These are phyloP conservation scores for Cepaea nemoralis DNA, from an alignment of 1,140 invertebrate genomes.

Conservation along the genomic window DNA sequence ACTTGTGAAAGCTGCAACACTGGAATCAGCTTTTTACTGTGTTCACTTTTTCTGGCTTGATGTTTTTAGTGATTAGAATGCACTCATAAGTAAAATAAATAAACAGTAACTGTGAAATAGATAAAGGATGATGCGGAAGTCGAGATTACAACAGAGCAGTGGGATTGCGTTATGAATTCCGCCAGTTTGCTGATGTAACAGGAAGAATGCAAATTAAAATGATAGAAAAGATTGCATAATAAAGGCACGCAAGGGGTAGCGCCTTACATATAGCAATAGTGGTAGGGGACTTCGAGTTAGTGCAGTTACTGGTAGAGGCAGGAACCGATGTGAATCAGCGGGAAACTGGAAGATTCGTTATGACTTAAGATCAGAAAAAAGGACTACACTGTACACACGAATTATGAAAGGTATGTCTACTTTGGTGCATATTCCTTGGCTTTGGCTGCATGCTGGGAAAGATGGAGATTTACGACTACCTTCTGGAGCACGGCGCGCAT, in stretches of 20 bases:
- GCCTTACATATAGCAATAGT: slow-evolving; percentile 96
- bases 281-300: slow-evolving; percentile 95
- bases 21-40: too few species aligned
- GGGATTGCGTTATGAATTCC: too few species aligned
- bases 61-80: too few species aligned
- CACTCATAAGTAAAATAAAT: too few species aligned
- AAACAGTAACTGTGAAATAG: too few species aligned
- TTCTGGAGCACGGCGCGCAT: slow-evolving; percentile 91
- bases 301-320: slow-evolving; percentile 89
- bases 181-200: too few species aligned
- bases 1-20: too few species aligned
- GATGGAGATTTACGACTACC: slow-evolving; percentile 96
- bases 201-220: too few species aligned
- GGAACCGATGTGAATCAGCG: slow-evolving; percentile 92
- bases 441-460: slow-evolving; percentile 97
- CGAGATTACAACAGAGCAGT: too few species aligned
- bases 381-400: slow-evolving; percentile 80
- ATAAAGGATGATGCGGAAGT: too few species aligned
- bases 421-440: slow-evolving; percentile 95
- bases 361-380: slow-evolving; percentile 88
- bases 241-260: slow-evolving; percentile 89
- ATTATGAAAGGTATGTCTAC: slow-evolving; percentile 95
- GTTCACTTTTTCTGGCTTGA: too few species aligned
- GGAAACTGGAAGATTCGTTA: slow-evolving; percentile 87
- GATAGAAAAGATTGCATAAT: too few species aligned